These are phyloP conservation scores for Aethina tumida DNA, from an alignment of 1,140 invertebrate genomes.

Conservation along the genomic window DNA sequence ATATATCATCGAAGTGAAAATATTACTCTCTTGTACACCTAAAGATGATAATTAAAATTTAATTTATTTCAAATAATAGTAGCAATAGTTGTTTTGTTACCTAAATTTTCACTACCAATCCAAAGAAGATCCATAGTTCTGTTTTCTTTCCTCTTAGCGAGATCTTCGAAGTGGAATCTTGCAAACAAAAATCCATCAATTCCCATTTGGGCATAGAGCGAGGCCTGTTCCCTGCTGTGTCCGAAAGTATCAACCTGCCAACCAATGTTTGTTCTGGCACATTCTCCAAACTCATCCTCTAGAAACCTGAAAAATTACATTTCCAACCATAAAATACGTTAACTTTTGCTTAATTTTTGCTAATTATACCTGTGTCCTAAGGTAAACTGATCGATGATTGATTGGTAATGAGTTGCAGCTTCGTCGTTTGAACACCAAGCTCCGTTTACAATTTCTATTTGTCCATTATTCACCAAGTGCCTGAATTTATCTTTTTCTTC, in stretches of 20 bases:
- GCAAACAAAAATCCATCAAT: constrained; percentile 67
- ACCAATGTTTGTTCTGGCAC: constrained; percentile 51
- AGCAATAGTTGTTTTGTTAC: too few species aligned
- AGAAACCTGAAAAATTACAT: too few species aligned
- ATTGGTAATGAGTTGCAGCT: constrained; percentile 65
- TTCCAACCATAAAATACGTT: too few species aligned
- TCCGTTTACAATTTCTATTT: constrained; percentile 64
- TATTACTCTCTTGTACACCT: constrained; percentile 14
- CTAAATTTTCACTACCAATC: constrained; percentile 54
- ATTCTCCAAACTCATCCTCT: constrained; percentile 50
- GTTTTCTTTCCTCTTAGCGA: constrained; percentile 45
- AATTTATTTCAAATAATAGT: too few species aligned
- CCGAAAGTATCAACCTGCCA: constrained; percentile 73
- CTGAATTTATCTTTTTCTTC: constrained; percentile 36
- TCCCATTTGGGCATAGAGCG: constrained; percentile 54
- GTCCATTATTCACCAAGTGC: constrained; percentile 43
- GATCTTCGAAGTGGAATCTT: constrained; percentile 66
- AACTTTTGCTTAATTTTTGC: too few species aligned
- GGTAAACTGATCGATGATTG: constrained; percentile 75
- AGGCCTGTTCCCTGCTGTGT: constrained; percentile 58
- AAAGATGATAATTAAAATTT: constrained; percentile 22
- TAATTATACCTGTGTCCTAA: constrained; percentile 51
- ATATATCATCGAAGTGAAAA: constrained; percentile 15
- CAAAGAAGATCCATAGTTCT: constrained; percentile 68
- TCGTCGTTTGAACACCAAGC: constrained; percentile 76